A percentile compares a stretch with the other conserved stretches of the same genome.
These are phyloP conservation scores for Zeugodacus cucurbitae DNA, from an alignment of 1,140 invertebrate genomes.

Conservation along the genomic window DNA sequence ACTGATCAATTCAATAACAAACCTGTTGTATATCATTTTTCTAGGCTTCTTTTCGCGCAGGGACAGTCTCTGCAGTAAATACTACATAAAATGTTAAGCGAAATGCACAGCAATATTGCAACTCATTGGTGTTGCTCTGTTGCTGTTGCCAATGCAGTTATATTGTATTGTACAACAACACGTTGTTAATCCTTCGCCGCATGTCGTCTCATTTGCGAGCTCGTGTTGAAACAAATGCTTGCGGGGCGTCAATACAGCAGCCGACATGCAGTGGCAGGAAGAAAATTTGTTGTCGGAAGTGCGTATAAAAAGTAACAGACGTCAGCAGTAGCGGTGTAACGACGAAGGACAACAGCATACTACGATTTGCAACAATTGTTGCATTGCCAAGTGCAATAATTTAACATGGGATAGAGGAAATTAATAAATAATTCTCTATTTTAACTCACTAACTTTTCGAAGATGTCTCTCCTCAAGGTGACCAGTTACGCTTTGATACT, in stretches of 20 bases:
- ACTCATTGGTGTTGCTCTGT: background rate
- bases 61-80: background rate
- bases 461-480: background rate
- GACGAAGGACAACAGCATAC: background rate
- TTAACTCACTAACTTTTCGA: background rate
- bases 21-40: background rate
- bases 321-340: background rate
- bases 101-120: background rate
- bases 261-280: background rate
- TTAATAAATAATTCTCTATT: background rate
- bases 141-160: background rate
- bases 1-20: too few species aligned
- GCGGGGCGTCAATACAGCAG: constrained; percentile 52
- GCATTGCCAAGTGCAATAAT: constrained; percentile 7
- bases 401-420: background rate
- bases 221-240: constrained; percentile 66
- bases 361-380: background rate
- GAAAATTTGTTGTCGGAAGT: constrained; percentile 7
- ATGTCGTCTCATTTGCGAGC: constrained; percentile 66
- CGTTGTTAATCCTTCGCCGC: constrained; percentile 57
- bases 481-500: background rate
- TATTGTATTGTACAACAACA: background rate
- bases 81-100: background rate
- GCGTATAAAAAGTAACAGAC: background rate
- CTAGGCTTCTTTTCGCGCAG: background rate